Percentiles rank a stretch among this genome's conserved stretches.
These are phyloP conservation scores for Smittia sp. DNA, from an alignment of 2,888 invertebrate species.

Conservation along the genomic window DNA sequence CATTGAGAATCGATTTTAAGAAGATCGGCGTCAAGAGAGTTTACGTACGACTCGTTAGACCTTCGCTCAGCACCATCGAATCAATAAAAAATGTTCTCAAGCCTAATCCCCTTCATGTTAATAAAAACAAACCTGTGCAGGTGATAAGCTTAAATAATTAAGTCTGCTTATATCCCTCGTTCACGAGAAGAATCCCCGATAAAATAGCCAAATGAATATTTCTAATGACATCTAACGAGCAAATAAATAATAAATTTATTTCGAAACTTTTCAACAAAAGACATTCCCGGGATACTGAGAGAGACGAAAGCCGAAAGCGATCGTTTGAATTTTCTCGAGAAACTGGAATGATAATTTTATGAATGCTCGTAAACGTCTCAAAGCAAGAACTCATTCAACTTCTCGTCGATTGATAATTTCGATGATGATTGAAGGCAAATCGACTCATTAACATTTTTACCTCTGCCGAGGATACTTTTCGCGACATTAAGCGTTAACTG, in stretches of 20 bases:
- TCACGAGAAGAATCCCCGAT: background rate
- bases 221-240: conserved; percentile 39
- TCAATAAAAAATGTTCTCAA: conserved; percentile 5
- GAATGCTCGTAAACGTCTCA: conserved; percentile 7
- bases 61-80: background rate
- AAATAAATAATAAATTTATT: conserved; percentile 42
- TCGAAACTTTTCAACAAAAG: conserved; percentile 39
- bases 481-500: background rate
- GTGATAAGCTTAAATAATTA: conserved; percentile 40
- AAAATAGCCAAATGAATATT: conserved; percentile 39
- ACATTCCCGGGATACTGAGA: conserved; percentile 18
- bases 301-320: conserved; percentile 13
- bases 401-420: background rate
- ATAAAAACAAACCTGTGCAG: conserved; percentile 40
- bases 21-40: background rate
- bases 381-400: conserved; percentile 13
- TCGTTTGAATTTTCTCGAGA: conserved; percentile 6
- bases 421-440: background rate
- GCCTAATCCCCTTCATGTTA: conserved; percentile 14
- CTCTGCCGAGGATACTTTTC: background rate
- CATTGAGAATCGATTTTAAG: conserved; percentile 2
- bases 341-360: conserved; percentile 33
- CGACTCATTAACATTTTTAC: background rate
- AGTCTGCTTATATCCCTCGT: conserved; percentile 13
- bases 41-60: background rate